A percentile compares a stretch with the other conserved stretches of the same genome.
Evolutionary conservation across 2,797 vertebrate genomes (phyloP).

Genomic region (Pristis pectinata): DNA sequence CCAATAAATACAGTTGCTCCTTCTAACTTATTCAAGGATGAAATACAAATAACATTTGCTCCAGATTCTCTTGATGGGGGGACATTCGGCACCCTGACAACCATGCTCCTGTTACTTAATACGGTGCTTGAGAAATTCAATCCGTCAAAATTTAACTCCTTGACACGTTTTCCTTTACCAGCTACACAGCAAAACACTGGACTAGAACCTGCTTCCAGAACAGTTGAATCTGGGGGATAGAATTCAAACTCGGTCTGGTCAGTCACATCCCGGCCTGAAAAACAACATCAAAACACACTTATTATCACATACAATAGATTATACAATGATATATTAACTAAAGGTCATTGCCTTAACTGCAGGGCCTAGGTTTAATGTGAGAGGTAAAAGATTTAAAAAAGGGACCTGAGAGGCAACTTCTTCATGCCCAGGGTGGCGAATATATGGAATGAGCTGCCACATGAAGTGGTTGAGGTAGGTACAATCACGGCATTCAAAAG

Average conservation of each 20-base stretch:
- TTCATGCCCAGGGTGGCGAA: no score
- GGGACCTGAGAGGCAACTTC: no score
- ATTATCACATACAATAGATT: background rate
- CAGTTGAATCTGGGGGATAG: constrained; percentile 50
- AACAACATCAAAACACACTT: constrained; percentile 10
- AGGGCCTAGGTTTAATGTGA: no score
- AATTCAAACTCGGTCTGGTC: background rate
- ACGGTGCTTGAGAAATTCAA: fast-evolving
- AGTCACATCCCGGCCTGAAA: constrained; percentile 47
- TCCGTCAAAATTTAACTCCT: constrained; percentile 29
- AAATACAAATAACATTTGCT: constrained; percentile 41
- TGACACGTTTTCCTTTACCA: constrained; percentile 26
- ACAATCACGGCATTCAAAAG: no score
- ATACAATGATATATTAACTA: background rate
- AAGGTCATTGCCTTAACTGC: no score
- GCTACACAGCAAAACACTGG: constrained; percentile 55
- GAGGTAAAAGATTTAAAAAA: no score
- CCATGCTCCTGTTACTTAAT: background rate
- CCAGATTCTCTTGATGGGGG: background rate
- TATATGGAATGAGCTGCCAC: no score
- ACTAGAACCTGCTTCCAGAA: constrained; percentile 51
- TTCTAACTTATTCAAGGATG: fast-evolving
- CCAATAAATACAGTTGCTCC: constrained; percentile 48
- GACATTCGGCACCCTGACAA: constrained; percentile 45
- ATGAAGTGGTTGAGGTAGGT: no score